Evolutionary conservation across 2,797 vertebrate genomes (phyloP).

Genomic region (Tangara arthus): DNA sequence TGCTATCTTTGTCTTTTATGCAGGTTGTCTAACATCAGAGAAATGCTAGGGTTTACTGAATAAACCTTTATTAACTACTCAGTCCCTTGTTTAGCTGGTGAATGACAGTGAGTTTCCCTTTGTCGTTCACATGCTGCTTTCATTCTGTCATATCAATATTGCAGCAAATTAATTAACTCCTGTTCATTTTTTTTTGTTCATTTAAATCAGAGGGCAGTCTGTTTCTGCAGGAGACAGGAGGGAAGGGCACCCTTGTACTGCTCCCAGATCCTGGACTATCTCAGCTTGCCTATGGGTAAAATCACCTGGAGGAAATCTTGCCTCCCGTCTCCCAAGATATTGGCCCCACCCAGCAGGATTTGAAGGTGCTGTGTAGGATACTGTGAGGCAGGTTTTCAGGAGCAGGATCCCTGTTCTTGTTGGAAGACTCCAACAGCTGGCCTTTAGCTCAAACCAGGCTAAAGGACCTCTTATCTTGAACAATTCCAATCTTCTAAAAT

Average conservation of each 20-base stretch:
- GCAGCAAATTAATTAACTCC: slow-evolving; percentile 53
- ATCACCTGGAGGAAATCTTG: background rate
- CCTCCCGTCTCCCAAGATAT: background rate
- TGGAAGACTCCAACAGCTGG: background rate
- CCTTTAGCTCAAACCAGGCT: background rate
- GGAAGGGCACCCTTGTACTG: background rate
- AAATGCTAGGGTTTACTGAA: slow-evolving; percentile 7
- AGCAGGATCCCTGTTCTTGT: background rate
- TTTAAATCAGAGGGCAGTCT: background rate
- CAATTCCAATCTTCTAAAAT: background rate
- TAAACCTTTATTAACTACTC: slow-evolving; percentile 44
- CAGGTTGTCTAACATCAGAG: background rate
- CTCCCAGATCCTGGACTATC: background rate
- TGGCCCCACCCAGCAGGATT: background rate
- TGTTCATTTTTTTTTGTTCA: slow-evolving; percentile 27
- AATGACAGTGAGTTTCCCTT: slow-evolving; percentile 48
- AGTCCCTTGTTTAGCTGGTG: slow-evolving; percentile 19
- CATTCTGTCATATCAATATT: slow-evolving; percentile 45
- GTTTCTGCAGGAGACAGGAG: background rate
- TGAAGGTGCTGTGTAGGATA: background rate
- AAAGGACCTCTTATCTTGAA: background rate
- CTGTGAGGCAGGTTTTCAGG: background rate
- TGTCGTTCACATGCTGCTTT: slow-evolving; percentile 14
- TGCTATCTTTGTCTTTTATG: background rate
- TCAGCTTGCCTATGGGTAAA: background rate